A percentile compares a stretch with the other conserved stretches of the same genome.
Evolutionary conservation across 64 coral and sea anemone genomes (phyloP).

Genomic region (Anthopleura sola): DNA sequence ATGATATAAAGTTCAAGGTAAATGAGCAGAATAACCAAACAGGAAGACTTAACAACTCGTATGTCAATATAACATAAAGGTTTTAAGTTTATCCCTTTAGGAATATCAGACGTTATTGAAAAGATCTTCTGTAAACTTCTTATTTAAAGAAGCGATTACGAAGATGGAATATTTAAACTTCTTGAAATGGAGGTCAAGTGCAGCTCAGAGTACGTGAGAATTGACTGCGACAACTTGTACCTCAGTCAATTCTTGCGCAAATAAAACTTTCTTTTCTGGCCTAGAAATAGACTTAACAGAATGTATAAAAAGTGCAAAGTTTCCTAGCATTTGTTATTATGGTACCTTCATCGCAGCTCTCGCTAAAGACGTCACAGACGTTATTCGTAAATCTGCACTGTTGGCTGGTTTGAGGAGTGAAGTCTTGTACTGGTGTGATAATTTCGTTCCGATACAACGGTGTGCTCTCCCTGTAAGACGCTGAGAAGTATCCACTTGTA

Average conservation of each 20-base stretch:
- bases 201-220: not conserved
- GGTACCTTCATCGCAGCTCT: constrained; percentile 23
- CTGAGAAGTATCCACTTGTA: constrained; percentile 1
- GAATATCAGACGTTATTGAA: not conserved
- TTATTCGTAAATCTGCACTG: constrained; percentile 15
- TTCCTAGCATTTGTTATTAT: not conserved
- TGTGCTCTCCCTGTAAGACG: not conserved
- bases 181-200: constrained; percentile 28
- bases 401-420: not conserved
- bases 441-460: not conserved
- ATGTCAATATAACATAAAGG: constrained; percentile 12
- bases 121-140: constrained; percentile 6
- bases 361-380: not conserved
- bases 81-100: not conserved
- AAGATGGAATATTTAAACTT: not conserved
- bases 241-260: not conserved
- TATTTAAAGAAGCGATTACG: not conserved
- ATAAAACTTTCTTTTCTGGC: not conserved
- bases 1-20: constrained; percentile 7
- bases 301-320: not conserved
- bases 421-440: not conserved
- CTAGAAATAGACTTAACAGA: not conserved
- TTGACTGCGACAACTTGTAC: not conserved
- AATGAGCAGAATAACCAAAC: not conserved
- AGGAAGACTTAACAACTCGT: constrained; percentile 20